Evolutionary conservation across 1,140 invertebrate genomes (phyloP).

Genomic region (Pollicipes pollicipes): DNA sequence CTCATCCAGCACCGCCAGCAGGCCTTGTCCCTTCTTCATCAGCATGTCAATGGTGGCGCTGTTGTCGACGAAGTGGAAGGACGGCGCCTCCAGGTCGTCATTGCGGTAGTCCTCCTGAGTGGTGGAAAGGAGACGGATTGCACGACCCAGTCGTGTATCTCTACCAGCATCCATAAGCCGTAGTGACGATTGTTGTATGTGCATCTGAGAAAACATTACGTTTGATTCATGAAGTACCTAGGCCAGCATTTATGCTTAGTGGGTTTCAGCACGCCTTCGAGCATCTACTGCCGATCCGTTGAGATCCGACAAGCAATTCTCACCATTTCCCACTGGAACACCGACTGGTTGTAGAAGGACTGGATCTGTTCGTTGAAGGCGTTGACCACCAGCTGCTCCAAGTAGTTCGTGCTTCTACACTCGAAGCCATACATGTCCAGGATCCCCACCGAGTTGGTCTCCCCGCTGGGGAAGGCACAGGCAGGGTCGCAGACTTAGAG

Average conservation of each 20-base stretch:
- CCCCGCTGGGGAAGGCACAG: too few species aligned
- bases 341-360: conserved; percentile 67
- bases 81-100: not conserved
- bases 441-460: conserved; percentile 55
- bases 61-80: conserved; percentile 63
- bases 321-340: conserved; percentile 73
- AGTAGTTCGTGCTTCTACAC: conserved; percentile 62
- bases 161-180: too few species aligned
- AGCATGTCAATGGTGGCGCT: conserved; percentile 68
- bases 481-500: too few species aligned
- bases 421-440: conserved; percentile 81
- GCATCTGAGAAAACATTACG: too few species aligned
- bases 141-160: too few species aligned
- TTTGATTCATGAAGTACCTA: too few species aligned
- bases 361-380: conserved; percentile 75
- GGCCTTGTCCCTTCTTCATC: conserved; percentile 57
- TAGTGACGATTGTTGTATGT: too few species aligned
- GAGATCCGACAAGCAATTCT: too few species aligned
- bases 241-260: too few species aligned
- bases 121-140: too few species aligned
- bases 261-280: too few species aligned
- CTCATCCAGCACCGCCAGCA: conserved; percentile 77
- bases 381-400: conserved; percentile 75
- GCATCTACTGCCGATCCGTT: too few species aligned
- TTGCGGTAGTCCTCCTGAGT: not conserved